These are phyloP conservation scores for Berghia stephanieae DNA, from an alignment of 1,140 invertebrate genomes.

Conservation along the genomic window DNA sequence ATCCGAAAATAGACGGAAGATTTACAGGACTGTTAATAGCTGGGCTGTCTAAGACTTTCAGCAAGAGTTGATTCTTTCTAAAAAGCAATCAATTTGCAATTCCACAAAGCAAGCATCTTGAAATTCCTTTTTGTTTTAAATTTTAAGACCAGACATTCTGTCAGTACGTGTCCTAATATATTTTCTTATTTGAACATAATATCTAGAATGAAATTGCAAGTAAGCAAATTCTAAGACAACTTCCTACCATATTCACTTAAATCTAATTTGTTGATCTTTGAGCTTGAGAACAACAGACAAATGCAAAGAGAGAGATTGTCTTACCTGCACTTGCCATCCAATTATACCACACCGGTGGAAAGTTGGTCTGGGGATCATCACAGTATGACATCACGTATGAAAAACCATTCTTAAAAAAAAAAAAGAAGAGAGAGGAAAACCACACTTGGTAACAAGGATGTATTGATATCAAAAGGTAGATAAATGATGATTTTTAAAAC, in stretches of 20 bases:
- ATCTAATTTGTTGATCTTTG: background rate
- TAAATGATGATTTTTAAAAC: conserved; percentile 8
- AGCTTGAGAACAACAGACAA: background rate
- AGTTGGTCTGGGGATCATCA: conserved; percentile 69
- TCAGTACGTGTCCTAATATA: too few relatives aligned
- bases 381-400: conserved; percentile 70
- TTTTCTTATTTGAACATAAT: too few relatives aligned
- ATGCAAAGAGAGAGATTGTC: conserved; percentile 15
- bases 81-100: too few relatives aligned
- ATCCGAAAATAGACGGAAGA: too few relatives aligned
- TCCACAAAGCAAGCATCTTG: too few relatives aligned
- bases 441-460: too few relatives aligned
- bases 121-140: too few relatives aligned
- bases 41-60: background rate
- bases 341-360: conserved; percentile 67
- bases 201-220: too few relatives aligned
- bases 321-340: conserved; percentile 67
- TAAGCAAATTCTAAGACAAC: too few relatives aligned
- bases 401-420: conserved; percentile 66
- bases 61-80: too few relatives aligned
- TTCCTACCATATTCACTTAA: background rate
- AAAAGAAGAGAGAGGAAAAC: conserved; percentile 18
- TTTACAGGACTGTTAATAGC: background rate
- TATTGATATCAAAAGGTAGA: too few relatives aligned
- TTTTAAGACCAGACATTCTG: too few relatives aligned